phyloP scores from a whole-genome alignment of 2,888 invertebrate genomes.

The Tanypteryx hageni region DNA sequence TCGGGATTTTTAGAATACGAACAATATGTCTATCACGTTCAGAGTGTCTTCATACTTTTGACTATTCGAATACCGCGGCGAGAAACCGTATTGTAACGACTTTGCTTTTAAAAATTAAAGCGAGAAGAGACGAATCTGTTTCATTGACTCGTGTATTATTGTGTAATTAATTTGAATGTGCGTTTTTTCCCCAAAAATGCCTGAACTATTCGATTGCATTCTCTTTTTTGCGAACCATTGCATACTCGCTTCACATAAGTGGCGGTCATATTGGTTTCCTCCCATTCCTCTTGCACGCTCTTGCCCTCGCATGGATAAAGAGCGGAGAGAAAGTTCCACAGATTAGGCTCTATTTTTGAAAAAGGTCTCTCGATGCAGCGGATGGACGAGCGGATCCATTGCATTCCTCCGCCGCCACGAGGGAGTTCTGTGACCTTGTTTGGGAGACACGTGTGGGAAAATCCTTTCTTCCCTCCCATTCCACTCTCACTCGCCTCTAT shows the following conservation, averaged over 20 bases:
- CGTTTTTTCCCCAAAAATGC: too few relatives aligned
- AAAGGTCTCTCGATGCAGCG: background rate
- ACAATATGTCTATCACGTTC: too few relatives aligned
- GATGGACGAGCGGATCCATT: background rate
- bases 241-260: background rate
- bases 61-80: too few relatives aligned
- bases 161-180: too few relatives aligned
- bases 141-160: too few relatives aligned
- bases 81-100: too few relatives aligned
- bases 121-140: too few relatives aligned
- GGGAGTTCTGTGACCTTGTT: slow-evolving; percentile 59
- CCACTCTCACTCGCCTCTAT: background rate
- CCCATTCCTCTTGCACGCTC: background rate
- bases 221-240: background rate
- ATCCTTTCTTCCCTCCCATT: background rate
- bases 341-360: background rate
- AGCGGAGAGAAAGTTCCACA: background rate
- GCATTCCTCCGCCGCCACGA: slow-evolving; percentile 23
- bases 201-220: too few relatives aligned
- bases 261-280: background rate
- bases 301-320: background rate
- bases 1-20: too few relatives aligned
- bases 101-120: too few relatives aligned
- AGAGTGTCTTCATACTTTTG: too few relatives aligned
- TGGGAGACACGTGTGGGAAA: slow-evolving; percentile 56